Evolutionary conservation across 2,888 invertebrate genomes (phyloP).

Genomic region (Lagria hirta): DNA sequence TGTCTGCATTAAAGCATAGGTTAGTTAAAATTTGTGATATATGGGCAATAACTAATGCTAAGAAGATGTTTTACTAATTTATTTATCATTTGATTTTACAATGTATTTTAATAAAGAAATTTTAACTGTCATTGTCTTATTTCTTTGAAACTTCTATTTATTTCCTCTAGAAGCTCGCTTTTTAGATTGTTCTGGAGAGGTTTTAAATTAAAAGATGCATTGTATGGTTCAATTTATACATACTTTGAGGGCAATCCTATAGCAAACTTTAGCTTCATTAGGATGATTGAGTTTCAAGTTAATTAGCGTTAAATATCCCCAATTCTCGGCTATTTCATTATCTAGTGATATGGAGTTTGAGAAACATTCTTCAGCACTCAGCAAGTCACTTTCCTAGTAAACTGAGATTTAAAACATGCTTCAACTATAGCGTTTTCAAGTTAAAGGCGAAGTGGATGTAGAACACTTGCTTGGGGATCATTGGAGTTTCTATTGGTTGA

Average conservation of each 20-base stretch:
- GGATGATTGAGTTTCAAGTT: conserved; percentile 45
- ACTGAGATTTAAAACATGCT: conserved; percentile 32
- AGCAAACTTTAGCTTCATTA: conserved; percentile 49
- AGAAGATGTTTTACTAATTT: too few relatives aligned
- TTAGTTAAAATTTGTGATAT: too few relatives aligned
- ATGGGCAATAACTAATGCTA: conserved; percentile 14
- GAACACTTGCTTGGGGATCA: too few relatives aligned
- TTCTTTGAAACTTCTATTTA: conserved; percentile 1
- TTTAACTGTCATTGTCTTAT: too few relatives aligned
- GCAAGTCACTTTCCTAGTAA: conserved; percentile 46
- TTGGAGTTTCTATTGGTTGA: too few relatives aligned
- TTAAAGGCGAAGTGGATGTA: too few relatives aligned
- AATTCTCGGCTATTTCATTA: conserved; percentile 46
- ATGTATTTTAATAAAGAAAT: too few relatives aligned
- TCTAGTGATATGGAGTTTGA: conserved; percentile 49
- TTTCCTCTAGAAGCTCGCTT: conserved; percentile 2
- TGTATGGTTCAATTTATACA: too few relatives aligned
- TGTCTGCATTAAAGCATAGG: too few relatives aligned
- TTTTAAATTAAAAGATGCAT: too few relatives aligned
- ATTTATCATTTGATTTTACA: conserved; percentile 15
- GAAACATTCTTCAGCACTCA: conserved; percentile 52
- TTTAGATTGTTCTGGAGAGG: conserved; percentile 6
- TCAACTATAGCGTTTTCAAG: too few relatives aligned
- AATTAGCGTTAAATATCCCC: conserved; percentile 50
- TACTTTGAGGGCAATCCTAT: conserved; percentile 45